Evolutionary conservation across 2,888 invertebrate genomes (phyloP).

Genomic region (Blastobasis lacticolella): DNA sequence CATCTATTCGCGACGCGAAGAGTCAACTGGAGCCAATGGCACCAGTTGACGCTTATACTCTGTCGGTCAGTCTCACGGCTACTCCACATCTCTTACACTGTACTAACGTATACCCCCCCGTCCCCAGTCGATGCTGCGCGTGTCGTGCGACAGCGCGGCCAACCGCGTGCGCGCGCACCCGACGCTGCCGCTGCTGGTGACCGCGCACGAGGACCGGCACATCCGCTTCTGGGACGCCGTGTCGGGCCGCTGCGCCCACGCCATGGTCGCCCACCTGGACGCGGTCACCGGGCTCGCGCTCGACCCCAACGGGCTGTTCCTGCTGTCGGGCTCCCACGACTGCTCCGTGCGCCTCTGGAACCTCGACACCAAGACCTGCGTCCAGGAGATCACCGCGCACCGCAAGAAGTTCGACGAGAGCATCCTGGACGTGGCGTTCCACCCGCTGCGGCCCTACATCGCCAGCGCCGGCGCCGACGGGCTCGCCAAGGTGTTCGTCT

Average conservation of each 20-base stretch:
- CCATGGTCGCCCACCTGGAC: conserved; percentile 99
- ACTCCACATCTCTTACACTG: too few species aligned
- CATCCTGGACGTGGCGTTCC: conserved; percentile 99
- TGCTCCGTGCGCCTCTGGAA: conserved; percentile 99
- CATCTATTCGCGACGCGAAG: too few species aligned
- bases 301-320: conserved; percentile 98
- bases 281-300: conserved; percentile 98
- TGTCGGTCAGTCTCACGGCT: too few species aligned
- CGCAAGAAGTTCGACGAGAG: conserved; percentile 99
- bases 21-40: too few species aligned
- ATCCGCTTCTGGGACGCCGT: conserved; percentile 99
- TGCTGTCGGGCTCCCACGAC: conserved; percentile 98
- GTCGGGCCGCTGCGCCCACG: conserved; percentile 94
- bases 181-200: conserved; percentile 94
- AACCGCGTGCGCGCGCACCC: conserved; percentile 96
- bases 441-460: conserved; percentile 98
- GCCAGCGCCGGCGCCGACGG: conserved; percentile 99
- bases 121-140: conserved; percentile 72
- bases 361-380: conserved; percentile 98
- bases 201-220: conserved; percentile 98
- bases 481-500: conserved; percentile 98
- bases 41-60: too few species aligned
- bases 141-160: conserved; percentile 77
- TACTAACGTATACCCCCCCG: background rate
- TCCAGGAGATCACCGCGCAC: conserved; percentile 99